A percentile compares a stretch with the other conserved stretches of the same genome.
Evolutionary conservation across 2,113 vertebrate genomes (phyloP).

Genomic region (Petroica traversi): DNA sequence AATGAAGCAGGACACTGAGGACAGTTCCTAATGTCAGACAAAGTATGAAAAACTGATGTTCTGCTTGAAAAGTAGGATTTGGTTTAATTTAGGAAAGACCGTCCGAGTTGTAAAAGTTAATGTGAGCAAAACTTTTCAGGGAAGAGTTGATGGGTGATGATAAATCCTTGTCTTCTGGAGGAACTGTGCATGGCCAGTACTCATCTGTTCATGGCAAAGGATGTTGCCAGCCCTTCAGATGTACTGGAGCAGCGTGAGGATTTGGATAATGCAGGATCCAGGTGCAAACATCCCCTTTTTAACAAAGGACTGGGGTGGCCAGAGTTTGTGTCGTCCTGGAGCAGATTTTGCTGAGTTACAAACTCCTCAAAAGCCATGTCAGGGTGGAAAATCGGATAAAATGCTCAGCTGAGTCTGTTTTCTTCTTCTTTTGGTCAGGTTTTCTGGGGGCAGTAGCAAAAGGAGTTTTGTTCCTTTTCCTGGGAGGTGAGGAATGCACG

Average conservation of each 20-base stretch:
- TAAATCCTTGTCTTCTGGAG: not conserved
- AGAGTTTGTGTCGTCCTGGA: not conserved
- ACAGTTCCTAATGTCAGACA: not conserved
- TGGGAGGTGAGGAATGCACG: not conserved
- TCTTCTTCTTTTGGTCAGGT: not conserved
- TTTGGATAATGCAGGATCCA: not conserved
- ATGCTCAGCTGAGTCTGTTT: fast-evolving
- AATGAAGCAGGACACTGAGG: not conserved
- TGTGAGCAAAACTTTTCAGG: not conserved
- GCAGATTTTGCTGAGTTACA: not conserved
- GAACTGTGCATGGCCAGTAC: not conserved
- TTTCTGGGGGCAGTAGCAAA: not conserved
- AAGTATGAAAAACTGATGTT: not conserved
- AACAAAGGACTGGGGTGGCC: not conserved
- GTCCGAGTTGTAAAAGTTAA: not conserved
- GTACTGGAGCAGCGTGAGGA: not conserved
- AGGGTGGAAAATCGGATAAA: not conserved
- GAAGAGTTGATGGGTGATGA: fast-evolving
- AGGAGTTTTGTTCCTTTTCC: no score
- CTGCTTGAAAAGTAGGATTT: not conserved
- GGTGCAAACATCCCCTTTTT: not conserved
- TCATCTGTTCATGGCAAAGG: not conserved
- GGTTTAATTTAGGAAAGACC: not conserved
- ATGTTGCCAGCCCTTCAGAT: not conserved
- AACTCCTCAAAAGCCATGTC: not conserved